Evolutionary conservation across 2,113 vertebrate species (phyloP), one percentile per base, ranked within the genome.

Genomic region (Bubo scandiacus): DNA sequence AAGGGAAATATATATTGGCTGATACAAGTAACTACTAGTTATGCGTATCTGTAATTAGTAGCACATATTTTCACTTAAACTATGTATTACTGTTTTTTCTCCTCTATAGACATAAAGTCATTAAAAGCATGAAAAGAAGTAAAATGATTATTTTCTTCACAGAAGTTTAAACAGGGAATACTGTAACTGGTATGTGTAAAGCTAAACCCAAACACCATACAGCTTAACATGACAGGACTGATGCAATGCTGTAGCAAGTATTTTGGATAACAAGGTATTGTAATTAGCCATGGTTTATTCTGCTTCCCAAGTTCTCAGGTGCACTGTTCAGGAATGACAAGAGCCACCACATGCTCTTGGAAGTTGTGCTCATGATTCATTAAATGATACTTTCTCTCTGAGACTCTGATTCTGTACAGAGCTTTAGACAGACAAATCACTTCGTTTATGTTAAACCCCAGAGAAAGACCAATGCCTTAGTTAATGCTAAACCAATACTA

Each of bases 371-470:
- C 3, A 2, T 19, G 15, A 55, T 49, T 70, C 12, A 17, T 70
- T 45, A 71, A 74, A 90, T 45, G 25, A 20, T 32, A 38, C 9
- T n/a, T 74, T 70, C 32, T 84, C 62, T 83, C 38, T 4, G 36
- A 75, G 51, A 63, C 22, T 25, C 40, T 34, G 34, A 65, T 54
- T n/a, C 19, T 88, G 36, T 38, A 51, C 11, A 49, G 19, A 86
- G 27, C 29, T 71, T 67, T 34, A 58, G 66, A 49, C 62, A 90
- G 55, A 68, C 6, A 81, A 90, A 89, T 29, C 63, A 59, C 1
- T 0, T 45, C 0, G 0, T 16, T 29, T 45, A 1, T 1, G 2
- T 34, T 49, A 67, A 72, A 63, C 10, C 11, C 29, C 30, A n/a
- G 42, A 62, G 29, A 79, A 74, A 63, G 12, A 54, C 6, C 9